Evolutionary conservation across 2,888 invertebrate species (phyloP).

Genomic region (Platypus cylindrus): DNA sequence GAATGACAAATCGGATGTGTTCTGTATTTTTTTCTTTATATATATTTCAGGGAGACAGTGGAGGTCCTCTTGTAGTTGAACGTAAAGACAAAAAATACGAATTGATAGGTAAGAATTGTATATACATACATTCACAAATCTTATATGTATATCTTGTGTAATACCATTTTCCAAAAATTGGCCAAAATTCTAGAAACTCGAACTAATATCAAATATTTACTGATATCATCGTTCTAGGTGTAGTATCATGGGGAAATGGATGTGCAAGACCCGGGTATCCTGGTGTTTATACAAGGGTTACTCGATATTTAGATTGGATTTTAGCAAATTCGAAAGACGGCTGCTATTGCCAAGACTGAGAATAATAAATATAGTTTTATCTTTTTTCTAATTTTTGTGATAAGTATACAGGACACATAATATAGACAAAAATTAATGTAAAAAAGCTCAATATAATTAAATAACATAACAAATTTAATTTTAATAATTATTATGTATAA

Average conservation of each 20-base stretch:
- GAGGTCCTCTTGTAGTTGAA: constrained; percentile 59
- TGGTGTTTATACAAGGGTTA: constrained; percentile 74
- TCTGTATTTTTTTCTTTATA: constrained; percentile 1
- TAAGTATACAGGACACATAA: too few relatives aligned
- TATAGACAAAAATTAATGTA: too few relatives aligned
- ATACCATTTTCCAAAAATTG: neutral
- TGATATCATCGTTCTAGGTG: constrained; percentile 36
- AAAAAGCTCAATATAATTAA: too few relatives aligned
- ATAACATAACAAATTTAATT: too few relatives aligned
- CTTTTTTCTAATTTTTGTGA: too few relatives aligned
- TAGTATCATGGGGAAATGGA: constrained; percentile 85
- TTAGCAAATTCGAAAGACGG: constrained; percentile 64
- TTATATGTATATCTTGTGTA: neutral
- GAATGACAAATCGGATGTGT: too few relatives aligned
- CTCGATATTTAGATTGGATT: constrained; percentile 75
- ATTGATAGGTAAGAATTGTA: constrained; percentile 51
- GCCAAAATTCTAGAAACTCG: neutral
- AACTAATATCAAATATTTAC: neutral
- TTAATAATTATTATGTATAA: too few relatives aligned
- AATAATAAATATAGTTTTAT: too few relatives aligned
- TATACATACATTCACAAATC: too few relatives aligned
- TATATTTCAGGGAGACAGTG: constrained; percentile 58
- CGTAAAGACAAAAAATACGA: constrained; percentile 61
- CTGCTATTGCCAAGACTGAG: constrained; percentile 64
- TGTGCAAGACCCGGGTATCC: constrained; percentile 76